Evolutionary conservation across 2,113 vertebrate species (phyloP).

Genomic region (Pterocles orientalis): DNA sequence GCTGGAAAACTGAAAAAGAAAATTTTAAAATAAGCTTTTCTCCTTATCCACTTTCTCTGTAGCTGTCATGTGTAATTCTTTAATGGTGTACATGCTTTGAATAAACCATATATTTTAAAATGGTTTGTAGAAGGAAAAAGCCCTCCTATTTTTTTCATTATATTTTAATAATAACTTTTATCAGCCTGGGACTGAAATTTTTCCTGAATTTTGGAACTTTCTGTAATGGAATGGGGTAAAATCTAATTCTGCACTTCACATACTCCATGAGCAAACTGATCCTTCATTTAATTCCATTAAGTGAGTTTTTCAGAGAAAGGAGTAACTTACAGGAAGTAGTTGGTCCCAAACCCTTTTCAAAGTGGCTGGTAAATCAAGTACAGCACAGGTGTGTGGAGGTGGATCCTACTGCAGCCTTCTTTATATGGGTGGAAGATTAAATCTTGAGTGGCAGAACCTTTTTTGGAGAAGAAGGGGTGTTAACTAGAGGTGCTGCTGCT

Average conservation of each 20-base stretch:
- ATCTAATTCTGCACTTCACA: neutral
- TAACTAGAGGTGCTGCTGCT: neutral
- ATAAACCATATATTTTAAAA: neutral
- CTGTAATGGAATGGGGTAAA: neutral
- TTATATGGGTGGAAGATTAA: neutral
- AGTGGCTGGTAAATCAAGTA: too few relatives aligned
- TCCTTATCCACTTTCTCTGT: neutral
- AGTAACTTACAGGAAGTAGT: neutral
- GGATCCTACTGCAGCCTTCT: too few relatives aligned
- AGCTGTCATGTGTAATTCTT: neutral
- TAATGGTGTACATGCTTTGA: neutral
- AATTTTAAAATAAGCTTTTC: conserved; percentile 13
- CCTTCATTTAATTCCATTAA: neutral
- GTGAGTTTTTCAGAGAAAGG: neutral
- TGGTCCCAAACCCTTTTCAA: too few relatives aligned
- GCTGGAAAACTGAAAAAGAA: neutral
- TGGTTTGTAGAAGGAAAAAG: neutral
- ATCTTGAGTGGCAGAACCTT: neutral
- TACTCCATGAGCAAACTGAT: neutral
- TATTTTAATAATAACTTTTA: neutral
- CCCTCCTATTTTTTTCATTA: neutral
- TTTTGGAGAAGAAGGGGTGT: neutral
- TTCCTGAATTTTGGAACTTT: neutral
- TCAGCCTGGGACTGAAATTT: neutral
- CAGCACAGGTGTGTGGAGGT: too few relatives aligned